Evolutionary conservation across 2,797 vertebrate species (phyloP).

Genomic region (Catharus ustulatus): DNA sequence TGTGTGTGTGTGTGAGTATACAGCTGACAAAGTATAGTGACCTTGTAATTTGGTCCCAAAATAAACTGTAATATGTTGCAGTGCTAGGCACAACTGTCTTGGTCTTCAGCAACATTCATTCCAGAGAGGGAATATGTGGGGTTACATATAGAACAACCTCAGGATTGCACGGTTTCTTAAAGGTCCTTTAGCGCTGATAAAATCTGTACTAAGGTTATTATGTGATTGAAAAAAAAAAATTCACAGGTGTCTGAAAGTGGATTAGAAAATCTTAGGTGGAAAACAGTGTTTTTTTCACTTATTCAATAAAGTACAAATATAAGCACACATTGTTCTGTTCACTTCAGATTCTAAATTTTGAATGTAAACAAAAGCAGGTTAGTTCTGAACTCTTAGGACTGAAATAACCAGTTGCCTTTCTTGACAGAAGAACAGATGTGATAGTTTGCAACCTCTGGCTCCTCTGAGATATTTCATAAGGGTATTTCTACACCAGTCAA

Average conservation of each 20-base stretch:
- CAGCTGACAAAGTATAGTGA: not conserved
- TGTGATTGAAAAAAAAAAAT: not conserved
- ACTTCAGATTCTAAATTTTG: not conserved
- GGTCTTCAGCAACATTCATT: not conserved
- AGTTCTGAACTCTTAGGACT: not conserved
- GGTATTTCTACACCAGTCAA: constrained; percentile 1
- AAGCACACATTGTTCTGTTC: not conserved
- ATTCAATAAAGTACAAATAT: not conserved
- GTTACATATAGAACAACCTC: not conserved
- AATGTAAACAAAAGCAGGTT: not conserved
- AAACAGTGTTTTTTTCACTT: not conserved
- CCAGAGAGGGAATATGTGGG: not conserved
- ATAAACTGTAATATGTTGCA: not conserved
- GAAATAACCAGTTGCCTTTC: not conserved
- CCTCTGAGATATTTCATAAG: not conserved
- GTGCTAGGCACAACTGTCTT: not conserved
- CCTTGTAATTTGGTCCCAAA: not conserved
- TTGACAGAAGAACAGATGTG: not conserved
- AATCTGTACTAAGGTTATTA: not conserved
- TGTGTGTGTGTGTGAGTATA: not conserved
- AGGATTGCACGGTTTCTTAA: not conserved
- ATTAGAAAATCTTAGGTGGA: not conserved
- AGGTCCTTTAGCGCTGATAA: not conserved
- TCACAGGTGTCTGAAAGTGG: not conserved
- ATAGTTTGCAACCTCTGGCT: not conserved